Base-by-base conservation (phyloP, 2,888 invertebrate genomes). In the Rhorus exstirpatorius region DNA sequence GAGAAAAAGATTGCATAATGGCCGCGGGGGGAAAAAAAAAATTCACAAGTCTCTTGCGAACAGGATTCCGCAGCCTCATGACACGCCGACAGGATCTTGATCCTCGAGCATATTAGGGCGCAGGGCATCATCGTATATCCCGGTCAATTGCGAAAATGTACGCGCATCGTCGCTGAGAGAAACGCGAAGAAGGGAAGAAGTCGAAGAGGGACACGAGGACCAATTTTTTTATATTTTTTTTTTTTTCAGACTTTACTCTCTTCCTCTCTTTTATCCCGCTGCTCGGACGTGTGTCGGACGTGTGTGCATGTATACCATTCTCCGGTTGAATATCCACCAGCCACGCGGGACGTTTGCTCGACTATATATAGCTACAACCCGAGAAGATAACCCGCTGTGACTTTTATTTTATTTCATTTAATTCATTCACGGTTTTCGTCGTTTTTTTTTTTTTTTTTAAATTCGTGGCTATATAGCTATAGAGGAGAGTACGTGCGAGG, bases 261-360 rank as follows among this genome's bases (percentile, higher is more conserved):
- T 65, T 60, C 55, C 38, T 63, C 53, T 78, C 41, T 49, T 80
- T 70, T 38, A 55, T 77, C 65, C 83, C 74, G 68, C 70, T 61
- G 67, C 71, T 71, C 55, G 74, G 86, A 86, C 88, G 89, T 87
- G 89, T 88, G 89, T 78, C 83, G 78, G 85, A 83, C 88, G 88
- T 88, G 89, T 89, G 88, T 84, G 61, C 70, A 83, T 60, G 12
- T 49, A 49, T 19, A 17, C 49, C 1, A 2, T 6, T 10, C 31
- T 19, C 17, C 19, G 58, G 19, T 21, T 19, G 31, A 71, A 80
- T 70, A 17, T 72, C 77, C 74, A 61, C 26, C 14, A 19, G 41
- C 60, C 49, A 46, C 67, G 46, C 81, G 81, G 14, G 46, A 46
- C 46, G 4, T 75, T 61, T 75, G 72, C 61, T 70, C 53, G 44